phyloP scores from a whole-genome alignment of 2,797 vertebrate species.

The Parotocinclus haroldoi region DNA sequence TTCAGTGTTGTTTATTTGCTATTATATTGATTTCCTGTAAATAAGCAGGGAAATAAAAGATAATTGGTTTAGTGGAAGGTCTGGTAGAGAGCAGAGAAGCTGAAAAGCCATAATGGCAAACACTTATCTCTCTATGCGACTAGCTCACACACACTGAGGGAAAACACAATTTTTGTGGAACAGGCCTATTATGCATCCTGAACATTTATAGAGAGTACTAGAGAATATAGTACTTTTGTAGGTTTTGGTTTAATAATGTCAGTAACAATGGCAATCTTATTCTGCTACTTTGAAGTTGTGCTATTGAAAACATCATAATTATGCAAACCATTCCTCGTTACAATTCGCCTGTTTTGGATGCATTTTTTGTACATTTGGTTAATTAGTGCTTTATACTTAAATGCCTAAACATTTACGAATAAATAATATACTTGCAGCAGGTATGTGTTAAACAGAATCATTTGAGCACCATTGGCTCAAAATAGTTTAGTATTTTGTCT shows the following conservation, averaged over 20 bases:
- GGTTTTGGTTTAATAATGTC: too few relatives aligned
- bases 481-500: too few relatives aligned
- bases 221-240: too few relatives aligned
- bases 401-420: slow-evolving; percentile 63
- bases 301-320: slow-evolving; percentile 43
- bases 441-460: background rate
- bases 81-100: too few relatives aligned
- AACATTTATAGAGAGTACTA: background rate
- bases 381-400: slow-evolving; percentile 74
- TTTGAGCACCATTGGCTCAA: too few relatives aligned
- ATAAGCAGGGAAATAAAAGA: too few relatives aligned
- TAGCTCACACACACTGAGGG: slow-evolving; percentile 48
- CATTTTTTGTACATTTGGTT: slow-evolving; percentile 66
- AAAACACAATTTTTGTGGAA: slow-evolving; percentile 16
- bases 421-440: slow-evolving; percentile 55
- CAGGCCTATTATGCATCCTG: background rate
- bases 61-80: too few relatives aligned
- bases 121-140: slow-evolving; percentile 73
- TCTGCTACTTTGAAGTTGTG: slow-evolving; percentile 10
- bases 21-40: too few relatives aligned
- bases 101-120: too few relatives aligned
- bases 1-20: too few relatives aligned
- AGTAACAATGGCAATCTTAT: too few relatives aligned
- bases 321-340: slow-evolving; percentile 46
- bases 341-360: slow-evolving; percentile 50